Evolutionary conservation across 2,888 invertebrate genomes (phyloP), one percentile per base, ranked within the genome.

Genomic region (Andrena fulva): DNA sequence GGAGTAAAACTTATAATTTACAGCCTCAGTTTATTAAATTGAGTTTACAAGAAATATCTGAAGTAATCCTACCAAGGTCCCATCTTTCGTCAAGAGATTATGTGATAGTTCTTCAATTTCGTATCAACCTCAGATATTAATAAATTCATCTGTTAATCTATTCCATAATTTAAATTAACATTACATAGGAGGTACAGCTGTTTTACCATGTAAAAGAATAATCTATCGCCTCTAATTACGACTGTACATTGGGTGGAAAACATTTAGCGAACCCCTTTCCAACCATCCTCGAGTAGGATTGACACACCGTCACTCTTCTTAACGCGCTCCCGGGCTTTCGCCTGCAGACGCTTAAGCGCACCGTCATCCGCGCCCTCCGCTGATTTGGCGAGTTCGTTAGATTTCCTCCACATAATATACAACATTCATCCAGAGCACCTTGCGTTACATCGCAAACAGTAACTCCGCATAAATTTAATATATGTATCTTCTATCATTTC

Each of bases 1-100:
- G 77, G 74, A 78, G 73, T 82, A 81, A 84, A 85, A 88, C 84
- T 84, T 83, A 88, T 81, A 87, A 83, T 84, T 84, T 85, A 88
- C 84, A 87, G 82, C 84, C 85, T 85, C 83, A 70, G 60, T 78
- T 66, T 75, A 67, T 77, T 76, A 74, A 78, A 85, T 79, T 68
- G 67, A 77, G 63, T 82, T 77, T 68, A 80, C 62, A 68, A 54
- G 64, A 80, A 67, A 48, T 79, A 77, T 74, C 69, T 74, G 54
- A 80, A 80, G 74, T 77, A 74, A 82, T 71, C 60, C 31, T 77
- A 83, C 31, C 70, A 77, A 80, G 71, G 76, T 83, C 79, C 72
- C 73, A 74, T 74, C 20, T 67, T 77, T 70, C 29, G 54, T 70
- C 35, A 60, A 77, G 31, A 78, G 56, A 64, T 82, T 71, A 76